Conservation (phyloP, 1,140 invertebrate genomes). For the Bombyx mandarina region DNA sequence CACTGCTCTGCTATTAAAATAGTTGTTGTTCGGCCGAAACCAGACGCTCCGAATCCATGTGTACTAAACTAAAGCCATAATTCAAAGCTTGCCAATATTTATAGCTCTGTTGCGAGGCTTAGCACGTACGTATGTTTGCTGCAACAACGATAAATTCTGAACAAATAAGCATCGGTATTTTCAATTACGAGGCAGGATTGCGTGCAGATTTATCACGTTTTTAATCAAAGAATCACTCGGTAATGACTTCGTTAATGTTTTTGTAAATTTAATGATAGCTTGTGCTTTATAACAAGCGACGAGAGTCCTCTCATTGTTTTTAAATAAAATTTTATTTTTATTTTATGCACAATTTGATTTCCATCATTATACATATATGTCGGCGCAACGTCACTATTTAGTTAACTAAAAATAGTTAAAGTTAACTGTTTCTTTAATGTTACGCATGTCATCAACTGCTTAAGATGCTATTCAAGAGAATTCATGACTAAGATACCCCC, state of each 20-base stretch:
- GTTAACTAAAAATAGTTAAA: too few relatives aligned
- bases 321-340: neutral
- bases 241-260: too few relatives aligned
- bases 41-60: constrained; percentile 8
- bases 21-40: too few relatives aligned
- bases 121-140: constrained; percentile 28
- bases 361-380: too few relatives aligned
- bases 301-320: neutral
- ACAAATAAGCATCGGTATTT: constrained; percentile 13
- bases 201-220: constrained; percentile 9
- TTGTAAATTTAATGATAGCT: too few relatives aligned
- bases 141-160: constrained; percentile 22
- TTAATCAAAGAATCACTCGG: neutral
- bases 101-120: constrained; percentile 33
- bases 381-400: too few relatives aligned
- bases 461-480: too few relatives aligned
- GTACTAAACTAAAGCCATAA: constrained; percentile 24
- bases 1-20: too few relatives aligned
- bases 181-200: constrained; percentile 13
- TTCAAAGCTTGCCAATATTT: constrained; percentile 31
- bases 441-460: too few relatives aligned
- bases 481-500: too few relatives aligned
- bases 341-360: neutral
- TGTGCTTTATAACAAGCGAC: neutral
- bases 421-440: too few relatives aligned